These are phyloP conservation scores for Bibio marci DNA, from an alignment of 2,888 invertebrate species.

Conservation along the genomic window DNA sequence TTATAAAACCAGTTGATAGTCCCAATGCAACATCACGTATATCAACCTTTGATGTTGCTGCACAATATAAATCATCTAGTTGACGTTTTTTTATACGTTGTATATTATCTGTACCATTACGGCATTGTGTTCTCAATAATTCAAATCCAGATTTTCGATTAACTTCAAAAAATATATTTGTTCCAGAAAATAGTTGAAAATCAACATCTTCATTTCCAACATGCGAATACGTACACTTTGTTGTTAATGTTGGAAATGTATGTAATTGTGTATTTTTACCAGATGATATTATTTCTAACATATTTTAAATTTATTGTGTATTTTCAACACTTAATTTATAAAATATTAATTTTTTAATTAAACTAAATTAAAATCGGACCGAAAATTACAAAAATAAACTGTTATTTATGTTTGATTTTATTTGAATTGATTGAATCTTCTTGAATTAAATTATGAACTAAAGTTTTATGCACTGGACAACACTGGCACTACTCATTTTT, in stretches of 20 bases:
- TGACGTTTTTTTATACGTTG: slow-evolving; percentile 1
- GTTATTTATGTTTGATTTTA: too few species aligned
- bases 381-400: neutral
- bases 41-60: neutral
- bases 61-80: neutral
- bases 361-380: neutral
- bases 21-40: slow-evolving; percentile 22
- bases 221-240: slow-evolving; percentile 20
- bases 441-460: too few species aligned
- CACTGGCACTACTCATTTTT: too few species aligned
- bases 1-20: slow-evolving; percentile 21
- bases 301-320: too few species aligned
- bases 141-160: slow-evolving; percentile 23
- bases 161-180: slow-evolving; percentile 21
- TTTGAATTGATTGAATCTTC: too few species aligned
- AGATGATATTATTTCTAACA: slow-evolving; percentile 23
- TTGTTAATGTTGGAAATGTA: slow-evolving; percentile 21
- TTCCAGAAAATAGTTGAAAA: slow-evolving; percentile 22
- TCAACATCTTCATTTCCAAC: slow-evolving; percentile 20
- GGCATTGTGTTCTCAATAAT: slow-evolving; percentile 16
- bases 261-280: slow-evolving; percentile 21
- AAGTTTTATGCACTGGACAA: too few species aligned
- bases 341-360: too few species aligned
- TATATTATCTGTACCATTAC: slow-evolving; percentile 1
- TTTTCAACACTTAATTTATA: too few species aligned